These are phyloP conservation scores for Natrix natrix DNA, from an alignment of 2,797 vertebrate genomes.

Conservation along the genomic window DNA sequence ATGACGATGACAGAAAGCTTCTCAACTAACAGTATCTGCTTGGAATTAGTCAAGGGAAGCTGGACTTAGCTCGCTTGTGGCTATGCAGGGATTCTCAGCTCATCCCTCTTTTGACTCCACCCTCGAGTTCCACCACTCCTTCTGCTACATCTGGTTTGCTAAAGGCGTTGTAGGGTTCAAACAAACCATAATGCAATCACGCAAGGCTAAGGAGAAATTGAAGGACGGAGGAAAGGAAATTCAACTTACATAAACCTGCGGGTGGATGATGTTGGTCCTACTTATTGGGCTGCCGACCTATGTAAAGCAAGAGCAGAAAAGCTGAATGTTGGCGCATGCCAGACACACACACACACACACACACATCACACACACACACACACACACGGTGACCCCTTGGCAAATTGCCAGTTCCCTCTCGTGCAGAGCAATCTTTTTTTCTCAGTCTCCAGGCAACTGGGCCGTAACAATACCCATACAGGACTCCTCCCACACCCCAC, in stretches of 20 bases:
- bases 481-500: no score
- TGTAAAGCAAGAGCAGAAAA: constrained; percentile 43
- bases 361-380: no score
- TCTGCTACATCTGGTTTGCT: background rate
- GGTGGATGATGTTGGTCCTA: constrained; percentile 97
- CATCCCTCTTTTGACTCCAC: background rate
- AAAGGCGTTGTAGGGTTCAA: background rate
- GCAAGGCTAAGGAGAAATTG: background rate
- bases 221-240: background rate
- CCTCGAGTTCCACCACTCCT: background rate
- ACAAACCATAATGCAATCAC: background rate
- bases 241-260: constrained; percentile 94
- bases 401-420: no score
- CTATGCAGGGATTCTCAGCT: background rate
- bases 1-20: no score
- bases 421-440: no score
- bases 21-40: background rate
- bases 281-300: constrained; percentile 95
- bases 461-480: no score
- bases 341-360: no score
- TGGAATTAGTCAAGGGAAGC: background rate
- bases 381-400: no score
- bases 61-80: background rate
- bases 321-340: background rate
- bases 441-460: no score